phyloP scores from a whole-genome alignment of 1,140 invertebrate genomes.

The Akabosia matsudoensis region DNA sequence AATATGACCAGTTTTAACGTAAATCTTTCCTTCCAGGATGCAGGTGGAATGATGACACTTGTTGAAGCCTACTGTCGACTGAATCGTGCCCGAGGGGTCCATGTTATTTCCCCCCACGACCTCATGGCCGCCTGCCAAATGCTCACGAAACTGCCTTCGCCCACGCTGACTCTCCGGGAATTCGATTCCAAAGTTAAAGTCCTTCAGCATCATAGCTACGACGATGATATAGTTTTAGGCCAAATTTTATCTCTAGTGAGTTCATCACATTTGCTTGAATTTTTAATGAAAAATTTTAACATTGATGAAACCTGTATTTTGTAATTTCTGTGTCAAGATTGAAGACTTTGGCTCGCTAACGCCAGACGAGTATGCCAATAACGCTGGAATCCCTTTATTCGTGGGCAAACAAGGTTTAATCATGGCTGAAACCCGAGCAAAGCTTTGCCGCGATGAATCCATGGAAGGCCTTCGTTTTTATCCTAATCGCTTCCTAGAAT shows the following conservation, averaged over 20 bases:
- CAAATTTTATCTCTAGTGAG: constrained; percentile 67
- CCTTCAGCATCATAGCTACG: constrained; percentile 72
- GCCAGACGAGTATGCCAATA: constrained; percentile 78
- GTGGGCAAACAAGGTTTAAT: constrained; percentile 82
- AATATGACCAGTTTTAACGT: background rate
- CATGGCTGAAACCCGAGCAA: constrained; percentile 75
- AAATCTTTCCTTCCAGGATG: constrained; percentile 61
- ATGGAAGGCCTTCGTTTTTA: constrained; percentile 90
- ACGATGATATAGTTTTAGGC: constrained; percentile 71
- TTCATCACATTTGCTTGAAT: constrained; percentile 4
- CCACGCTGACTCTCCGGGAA: constrained; percentile 63
- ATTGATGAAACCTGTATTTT: background rate
- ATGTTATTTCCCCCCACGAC: constrained; percentile 91
- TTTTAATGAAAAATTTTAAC: constrained; percentile 28
- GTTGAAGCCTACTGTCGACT: constrained; percentile 95
- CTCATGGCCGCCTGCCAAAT: constrained; percentile 82
- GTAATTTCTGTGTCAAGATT: constrained; percentile 60
- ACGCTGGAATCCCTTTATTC: constrained; percentile 77
- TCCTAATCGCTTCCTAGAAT: constrained; percentile 72
- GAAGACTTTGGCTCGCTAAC: constrained; percentile 69
- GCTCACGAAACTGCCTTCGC: constrained; percentile 61
- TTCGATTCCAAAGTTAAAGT: constrained; percentile 91
- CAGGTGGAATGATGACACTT: constrained; percentile 92
- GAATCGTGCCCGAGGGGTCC: constrained; percentile 81
- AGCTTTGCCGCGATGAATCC: constrained; percentile 87